These are phyloP conservation scores for Drosophila anomalata DNA, from an alignment of 2,888 invertebrate genomes.

Conservation along the genomic window DNA sequence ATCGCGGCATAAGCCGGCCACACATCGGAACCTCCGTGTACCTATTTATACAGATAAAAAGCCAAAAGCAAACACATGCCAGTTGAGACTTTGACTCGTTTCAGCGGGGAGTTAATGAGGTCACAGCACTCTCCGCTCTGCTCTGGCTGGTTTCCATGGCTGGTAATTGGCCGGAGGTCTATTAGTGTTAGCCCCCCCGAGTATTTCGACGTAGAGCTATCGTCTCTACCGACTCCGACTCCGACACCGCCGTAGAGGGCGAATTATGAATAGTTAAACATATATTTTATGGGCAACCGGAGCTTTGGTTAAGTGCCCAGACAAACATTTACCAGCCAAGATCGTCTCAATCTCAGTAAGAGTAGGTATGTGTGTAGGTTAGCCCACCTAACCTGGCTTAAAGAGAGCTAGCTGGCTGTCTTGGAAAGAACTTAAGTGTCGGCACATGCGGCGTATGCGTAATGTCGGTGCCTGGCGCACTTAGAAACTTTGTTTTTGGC, in stretches of 20 bases:
- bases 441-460: conserved; percentile 74
- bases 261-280: conserved; percentile 58
- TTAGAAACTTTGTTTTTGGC: conserved; percentile 34
- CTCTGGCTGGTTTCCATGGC: conserved; percentile 42
- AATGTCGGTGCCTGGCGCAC: conserved; percentile 35
- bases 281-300: conserved; percentile 54
- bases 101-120: conserved; percentile 60
- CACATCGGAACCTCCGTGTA: conserved; percentile 27
- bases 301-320: conserved; percentile 62
- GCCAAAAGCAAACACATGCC: conserved; percentile 58
- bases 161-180: conserved; percentile 55
- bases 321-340: conserved; percentile 64
- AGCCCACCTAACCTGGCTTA: conserved; percentile 54
- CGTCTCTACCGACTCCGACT: neutral
- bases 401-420: conserved; percentile 20
- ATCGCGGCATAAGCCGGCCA: conserved; percentile 68
- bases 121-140: conserved; percentile 54
- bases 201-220: conserved; percentile 7
- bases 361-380: conserved; percentile 36
- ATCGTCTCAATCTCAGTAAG: conserved; percentile 22
- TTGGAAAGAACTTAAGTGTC: conserved; percentile 58
- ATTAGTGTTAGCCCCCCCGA: conserved; percentile 5
- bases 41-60: conserved; percentile 45
- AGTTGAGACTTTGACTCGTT: conserved; percentile 45
- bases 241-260: conserved; percentile 18